These are phyloP conservation scores for Diabrotica virgifera DNA, from an alignment of 1,140 invertebrate species.

Conservation along the genomic window DNA sequence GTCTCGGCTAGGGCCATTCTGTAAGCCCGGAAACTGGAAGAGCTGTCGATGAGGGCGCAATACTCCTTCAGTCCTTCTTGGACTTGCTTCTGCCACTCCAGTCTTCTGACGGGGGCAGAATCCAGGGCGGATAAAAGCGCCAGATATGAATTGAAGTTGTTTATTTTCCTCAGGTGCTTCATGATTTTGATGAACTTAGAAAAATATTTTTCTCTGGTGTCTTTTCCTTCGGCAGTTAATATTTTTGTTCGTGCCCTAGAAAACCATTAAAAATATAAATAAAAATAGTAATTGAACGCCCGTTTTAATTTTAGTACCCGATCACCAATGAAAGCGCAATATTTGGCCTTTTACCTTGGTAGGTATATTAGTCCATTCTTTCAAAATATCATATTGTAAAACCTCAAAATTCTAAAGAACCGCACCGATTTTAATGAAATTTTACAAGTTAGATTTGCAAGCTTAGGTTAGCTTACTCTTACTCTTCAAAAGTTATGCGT, in stretches of 20 bases:
- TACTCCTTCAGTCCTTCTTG: slow-evolving; percentile 92
- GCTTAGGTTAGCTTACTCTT: no score
- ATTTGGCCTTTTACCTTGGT: no score
- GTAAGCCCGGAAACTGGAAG: slow-evolving; percentile 93
- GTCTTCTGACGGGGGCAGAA: slow-evolving; percentile 88
- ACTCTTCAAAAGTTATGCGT: no score
- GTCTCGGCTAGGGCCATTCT: slow-evolving; percentile 90
- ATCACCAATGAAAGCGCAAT: no score
- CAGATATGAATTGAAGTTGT: slow-evolving; percentile 98
- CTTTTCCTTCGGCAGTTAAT: slow-evolving; percentile 77
- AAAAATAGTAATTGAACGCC: no score
- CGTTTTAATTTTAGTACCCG: no score
- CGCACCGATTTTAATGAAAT: no score
- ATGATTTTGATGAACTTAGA: slow-evolving; percentile 98
- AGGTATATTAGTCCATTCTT: no score
- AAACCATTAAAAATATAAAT: slow-evolving; percentile 18
- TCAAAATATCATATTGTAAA: no score
- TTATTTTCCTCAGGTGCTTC: slow-evolving; percentile 94
- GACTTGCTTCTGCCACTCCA: slow-evolving; percentile 94
- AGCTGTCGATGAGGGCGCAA: slow-evolving; percentile 92
- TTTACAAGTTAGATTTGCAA: no score
- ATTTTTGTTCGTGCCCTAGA: slow-evolving; percentile 74
- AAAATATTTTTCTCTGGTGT: slow-evolving; percentile 94
- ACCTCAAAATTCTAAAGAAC: no score
- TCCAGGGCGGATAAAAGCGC: slow-evolving; percentile 94